Evolutionary conservation across 2,113 vertebrate genomes (phyloP), one percentile per base, ranked within the genome.

Genomic region (Pelecanoides urinatrix): DNA sequence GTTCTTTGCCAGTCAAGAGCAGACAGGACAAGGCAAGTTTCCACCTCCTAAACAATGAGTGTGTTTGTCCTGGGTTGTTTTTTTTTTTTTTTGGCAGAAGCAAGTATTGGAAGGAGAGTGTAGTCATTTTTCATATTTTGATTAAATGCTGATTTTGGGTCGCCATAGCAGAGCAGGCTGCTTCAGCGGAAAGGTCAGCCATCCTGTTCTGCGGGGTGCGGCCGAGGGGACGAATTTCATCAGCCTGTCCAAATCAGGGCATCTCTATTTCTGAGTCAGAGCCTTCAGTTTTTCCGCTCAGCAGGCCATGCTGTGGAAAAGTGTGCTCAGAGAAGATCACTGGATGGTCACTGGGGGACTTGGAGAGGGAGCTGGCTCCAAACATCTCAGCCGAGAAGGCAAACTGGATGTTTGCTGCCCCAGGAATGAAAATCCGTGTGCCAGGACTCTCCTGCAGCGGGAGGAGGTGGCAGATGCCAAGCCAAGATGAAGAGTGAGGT

Each of bases 1-100:
- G 50, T 38, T 84, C 42, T 90, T 75, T 85, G 70, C 26, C 29
- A 85, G 44, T 38, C 61, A 80, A 23, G 32, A 81, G 27, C 47
- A 86, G 67, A 86, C 23, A 36, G 40, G 53, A 75, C 52, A 80
- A 93, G 38, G 50, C 70, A 81, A 87, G 29, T 71, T 95, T 84
- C 56, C 15, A 53, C 77, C 22, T 89, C 68, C 53, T 85, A 89
- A 93, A 59, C 55, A 71, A 47, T 42, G 38, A 80, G 7, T 29
- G 8, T 62, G 8, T 62, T 66, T 73, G 7, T 71, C 15, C 2
- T 13, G n/a, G n/a, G n/a, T n/a, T n/a, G n/a, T 52, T 26, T 10
- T 27, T 29, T 26, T 71, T 10, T 53, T 40, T 6, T 26, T 71
- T 71, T 72, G 44, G 21, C 32, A 63, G 14, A 88, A 32, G 27